phyloP scores from a whole-genome alignment of 2,113 vertebrate species.

The Psilopogon haemacephalus region DNA sequence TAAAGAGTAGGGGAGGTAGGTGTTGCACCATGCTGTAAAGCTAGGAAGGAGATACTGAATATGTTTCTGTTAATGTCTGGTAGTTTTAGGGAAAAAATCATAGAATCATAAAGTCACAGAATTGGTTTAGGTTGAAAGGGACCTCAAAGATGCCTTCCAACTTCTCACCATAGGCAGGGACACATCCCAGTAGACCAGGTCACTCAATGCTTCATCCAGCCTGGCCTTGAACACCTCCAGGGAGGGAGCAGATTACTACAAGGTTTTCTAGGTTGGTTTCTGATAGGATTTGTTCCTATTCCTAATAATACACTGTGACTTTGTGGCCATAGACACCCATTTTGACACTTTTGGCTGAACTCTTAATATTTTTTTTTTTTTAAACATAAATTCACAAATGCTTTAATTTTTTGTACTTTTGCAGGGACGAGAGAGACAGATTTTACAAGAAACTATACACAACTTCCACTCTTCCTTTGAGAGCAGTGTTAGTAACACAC shows the following conservation, averaged over 20 bases:
- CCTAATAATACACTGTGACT: not conserved
- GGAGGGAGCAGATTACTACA: no score
- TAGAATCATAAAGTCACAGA: no score
- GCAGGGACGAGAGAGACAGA: conserved; percentile 94
- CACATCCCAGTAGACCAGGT: no score
- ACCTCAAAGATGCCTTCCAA: no score
- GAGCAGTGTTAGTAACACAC: conserved; percentile 94
- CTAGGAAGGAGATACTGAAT: not conserved
- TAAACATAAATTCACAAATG: conserved; percentile 27
- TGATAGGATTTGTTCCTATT: not conserved
- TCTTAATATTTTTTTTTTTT: not conserved
- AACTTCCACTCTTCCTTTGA: conserved; percentile 99
- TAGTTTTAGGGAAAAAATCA: not conserved
- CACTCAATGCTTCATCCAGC: no score
- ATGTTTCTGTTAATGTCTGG: not conserved
- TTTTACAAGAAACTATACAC: conserved; percentile 97
- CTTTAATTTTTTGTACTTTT: conserved; percentile 36
- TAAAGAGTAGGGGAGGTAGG: not conserved
- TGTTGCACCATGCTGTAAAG: not conserved
- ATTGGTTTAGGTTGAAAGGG: no score
- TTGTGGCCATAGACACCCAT: not conserved
- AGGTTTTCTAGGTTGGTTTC: not conserved
- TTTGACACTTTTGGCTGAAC: not conserved
- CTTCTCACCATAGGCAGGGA: no score
- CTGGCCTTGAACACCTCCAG: no score